Conservation (phyloP, 2,113 vertebrate genomes). For the Rattus rattus region DNA sequence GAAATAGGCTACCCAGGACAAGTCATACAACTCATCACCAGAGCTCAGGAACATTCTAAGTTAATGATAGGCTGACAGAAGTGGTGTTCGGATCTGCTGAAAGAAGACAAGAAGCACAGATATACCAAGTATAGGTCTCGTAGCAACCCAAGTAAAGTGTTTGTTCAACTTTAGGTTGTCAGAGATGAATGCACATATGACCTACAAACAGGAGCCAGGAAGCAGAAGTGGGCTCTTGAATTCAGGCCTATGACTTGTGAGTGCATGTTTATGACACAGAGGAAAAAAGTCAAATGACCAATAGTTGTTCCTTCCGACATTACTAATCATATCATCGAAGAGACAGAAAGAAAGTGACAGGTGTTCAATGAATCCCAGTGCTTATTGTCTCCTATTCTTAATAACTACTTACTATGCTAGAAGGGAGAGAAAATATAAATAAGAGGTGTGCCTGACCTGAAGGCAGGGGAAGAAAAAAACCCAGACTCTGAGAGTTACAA, state of each 20-base stretch:
- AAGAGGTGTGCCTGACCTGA: neutral
- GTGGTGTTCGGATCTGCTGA: neutral
- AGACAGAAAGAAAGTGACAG: constrained; percentile 26
- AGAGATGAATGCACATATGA: neutral
- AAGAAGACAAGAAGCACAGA: neutral
- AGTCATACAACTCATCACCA: neutral
- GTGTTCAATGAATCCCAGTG: neutral
- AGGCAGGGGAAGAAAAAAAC: neutral
- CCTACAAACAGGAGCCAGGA: constrained; percentile 18
- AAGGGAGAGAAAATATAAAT: neutral
- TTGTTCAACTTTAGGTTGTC: constrained; percentile 35
- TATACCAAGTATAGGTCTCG: neutral
- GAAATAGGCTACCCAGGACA: neutral
- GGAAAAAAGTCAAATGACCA: constrained; percentile 32
- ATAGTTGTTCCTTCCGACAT: constrained; percentile 22
- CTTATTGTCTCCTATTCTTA: neutral
- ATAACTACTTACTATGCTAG: neutral
- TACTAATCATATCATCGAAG: neutral
- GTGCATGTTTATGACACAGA: neutral
- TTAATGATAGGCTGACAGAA: neutral
- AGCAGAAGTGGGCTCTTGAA: constrained; percentile 18
- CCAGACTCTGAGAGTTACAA: neutral
- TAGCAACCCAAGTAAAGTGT: neutral
- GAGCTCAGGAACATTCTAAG: neutral
- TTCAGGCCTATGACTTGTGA: neutral